Evolutionary conservation across 2,888 invertebrate species (phyloP).

Genomic region (Dasysyrphus albostriatus): DNA sequence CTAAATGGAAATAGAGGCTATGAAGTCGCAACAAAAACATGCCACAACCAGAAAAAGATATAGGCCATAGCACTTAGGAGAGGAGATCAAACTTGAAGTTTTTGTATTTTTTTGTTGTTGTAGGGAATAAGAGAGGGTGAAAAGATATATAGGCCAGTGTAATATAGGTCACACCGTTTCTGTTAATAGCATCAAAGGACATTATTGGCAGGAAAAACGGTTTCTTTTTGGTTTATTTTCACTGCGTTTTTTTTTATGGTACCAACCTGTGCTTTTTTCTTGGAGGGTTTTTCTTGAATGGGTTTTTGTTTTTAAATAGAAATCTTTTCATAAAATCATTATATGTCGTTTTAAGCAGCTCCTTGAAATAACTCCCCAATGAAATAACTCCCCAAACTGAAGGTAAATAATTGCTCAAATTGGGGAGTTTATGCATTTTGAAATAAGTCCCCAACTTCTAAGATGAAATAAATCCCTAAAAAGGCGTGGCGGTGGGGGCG

Average conservation of each 20-base stretch:
- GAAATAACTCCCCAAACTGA: too few species aligned
- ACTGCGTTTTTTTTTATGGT: not conserved
- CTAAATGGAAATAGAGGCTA: constrained; percentile 39
- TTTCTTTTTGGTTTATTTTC: not conserved
- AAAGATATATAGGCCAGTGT: constrained; percentile 23
- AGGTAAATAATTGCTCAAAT: too few species aligned
- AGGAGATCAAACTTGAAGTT: constrained; percentile 4
- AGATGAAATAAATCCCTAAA: too few species aligned
- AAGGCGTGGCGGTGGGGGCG: too few species aligned
- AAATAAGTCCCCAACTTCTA: too few species aligned
- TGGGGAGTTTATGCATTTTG: too few species aligned
- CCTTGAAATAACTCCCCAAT: too few species aligned
- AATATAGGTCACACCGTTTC: constrained; percentile 43
- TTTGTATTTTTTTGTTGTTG: not conserved
- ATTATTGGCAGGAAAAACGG: constrained; percentile 7
- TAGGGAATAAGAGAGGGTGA: not conserved
- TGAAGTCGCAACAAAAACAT: constrained; percentile 28
- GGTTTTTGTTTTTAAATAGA: not conserved
- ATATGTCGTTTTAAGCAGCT: too few species aligned
- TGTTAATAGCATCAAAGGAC: constrained; percentile 34
- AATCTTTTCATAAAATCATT: constrained; percentile 18
- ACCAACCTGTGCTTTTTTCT: not conserved
- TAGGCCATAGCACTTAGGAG: constrained; percentile 13
- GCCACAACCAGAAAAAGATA: constrained; percentile 21
- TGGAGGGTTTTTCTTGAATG: not conserved